These are phyloP conservation scores for Dendrolimus punctatus DNA, from an alignment of 1,140 invertebrate species.

Conservation along the genomic window DNA sequence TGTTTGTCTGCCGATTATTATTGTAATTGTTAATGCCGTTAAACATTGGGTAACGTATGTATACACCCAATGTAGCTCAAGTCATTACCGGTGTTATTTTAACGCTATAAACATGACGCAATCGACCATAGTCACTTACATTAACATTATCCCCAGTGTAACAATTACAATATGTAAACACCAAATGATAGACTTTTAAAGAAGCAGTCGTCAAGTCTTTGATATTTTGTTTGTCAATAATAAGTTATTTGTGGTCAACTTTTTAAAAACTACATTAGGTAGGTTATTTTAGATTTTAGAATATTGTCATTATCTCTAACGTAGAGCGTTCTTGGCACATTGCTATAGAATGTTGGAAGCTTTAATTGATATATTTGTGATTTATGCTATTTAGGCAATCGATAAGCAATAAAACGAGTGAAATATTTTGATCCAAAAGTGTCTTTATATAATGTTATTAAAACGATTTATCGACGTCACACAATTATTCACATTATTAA, in stretches of 20 bases:
- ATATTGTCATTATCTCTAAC: background rate
- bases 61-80: too few species aligned
- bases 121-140: too few species aligned
- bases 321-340: constrained; percentile 8
- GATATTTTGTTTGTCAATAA: constrained; percentile 1
- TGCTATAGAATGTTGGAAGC: constrained; percentile 24
- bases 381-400: background rate
- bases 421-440: constrained; percentile 53
- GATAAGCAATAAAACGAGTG: constrained; percentile 15
- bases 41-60: too few species aligned
- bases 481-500: constrained; percentile 62
- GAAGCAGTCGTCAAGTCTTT: background rate
- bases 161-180: too few species aligned
- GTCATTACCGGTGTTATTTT: too few species aligned
- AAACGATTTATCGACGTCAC: constrained; percentile 60
- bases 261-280: constrained; percentile 10
- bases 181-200: too few species aligned
- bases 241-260: background rate
- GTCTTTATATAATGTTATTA: constrained; percentile 60
- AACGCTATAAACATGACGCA: too few species aligned
- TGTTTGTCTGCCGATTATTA: too few species aligned
- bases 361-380: constrained; percentile 29
- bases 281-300: constrained; percentile 2
- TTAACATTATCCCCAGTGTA: too few species aligned
- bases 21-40: too few species aligned